A percentile compares a stretch with the other conserved stretches of the same genome.
Evolutionary conservation across 2,113 vertebrate species (phyloP).

Genomic region (Ctenodactylus gundi): DNA sequence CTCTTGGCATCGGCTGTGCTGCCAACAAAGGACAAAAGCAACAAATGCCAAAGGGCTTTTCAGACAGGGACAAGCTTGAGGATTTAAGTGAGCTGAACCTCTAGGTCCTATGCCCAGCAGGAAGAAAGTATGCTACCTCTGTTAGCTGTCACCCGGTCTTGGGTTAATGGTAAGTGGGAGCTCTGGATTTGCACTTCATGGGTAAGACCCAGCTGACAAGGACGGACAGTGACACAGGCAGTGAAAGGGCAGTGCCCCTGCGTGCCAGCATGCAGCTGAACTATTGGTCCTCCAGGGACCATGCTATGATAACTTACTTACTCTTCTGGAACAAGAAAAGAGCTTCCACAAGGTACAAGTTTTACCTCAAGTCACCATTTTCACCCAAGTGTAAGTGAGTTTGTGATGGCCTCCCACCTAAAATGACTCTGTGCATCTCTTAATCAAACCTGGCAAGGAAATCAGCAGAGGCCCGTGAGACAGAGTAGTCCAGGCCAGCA

Average conservation of each 20-base stretch:
- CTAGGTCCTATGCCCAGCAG: not conserved
- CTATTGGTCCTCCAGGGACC: not conserved
- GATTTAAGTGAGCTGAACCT: not conserved
- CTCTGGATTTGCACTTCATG: not conserved
- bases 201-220: not conserved
- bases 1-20: not conserved
- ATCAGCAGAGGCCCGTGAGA: accelerated
- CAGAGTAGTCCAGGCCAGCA: not conserved
- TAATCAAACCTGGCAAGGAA: not conserved
- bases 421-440: not conserved
- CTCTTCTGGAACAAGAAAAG: not conserved
- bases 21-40: not conserved
- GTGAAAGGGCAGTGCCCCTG: not conserved
- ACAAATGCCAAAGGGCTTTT: not conserved
- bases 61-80: not conserved
- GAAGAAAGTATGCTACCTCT: not conserved
- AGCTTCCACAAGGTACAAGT: not conserved
- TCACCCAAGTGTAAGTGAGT: not conserved
- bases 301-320: not conserved
- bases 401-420: not conserved
- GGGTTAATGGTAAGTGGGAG: not conserved
- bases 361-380: not conserved
- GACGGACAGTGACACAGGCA: too few relatives aligned
- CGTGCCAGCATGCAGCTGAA: not conserved
- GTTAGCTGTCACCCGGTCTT: not conserved